Base-by-base conservation (phyloP, 2,113 vertebrate genomes). In the Mandrillus leucophaeus region DNA sequence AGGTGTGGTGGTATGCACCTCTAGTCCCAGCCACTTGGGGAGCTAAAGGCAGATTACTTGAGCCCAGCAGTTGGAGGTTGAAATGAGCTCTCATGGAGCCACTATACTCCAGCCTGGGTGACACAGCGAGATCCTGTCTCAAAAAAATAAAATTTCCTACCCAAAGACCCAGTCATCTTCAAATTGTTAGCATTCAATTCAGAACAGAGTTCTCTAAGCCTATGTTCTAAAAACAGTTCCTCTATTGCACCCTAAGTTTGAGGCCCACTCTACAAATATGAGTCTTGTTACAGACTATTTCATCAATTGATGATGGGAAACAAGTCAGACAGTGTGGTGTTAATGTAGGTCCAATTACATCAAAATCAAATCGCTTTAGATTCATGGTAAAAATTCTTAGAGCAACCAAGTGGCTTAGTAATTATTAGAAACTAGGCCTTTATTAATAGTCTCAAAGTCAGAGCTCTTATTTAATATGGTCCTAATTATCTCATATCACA, bases 311-410 rank as follows among this genome's bases (percentile, higher is more conserved):
- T 35, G 48, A 95, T 23, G 12, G 48, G 43, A 92, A 93, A 35
- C 61, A 94, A 78, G 25, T 85, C 75, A 92, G 13, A 91, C 10
- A 57, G 10, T 38, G 2, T 40, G 82, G 52, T 78, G 27, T 88
- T 81, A 90, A 94, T 32, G 8, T 20, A 94, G 57, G 73, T 91
- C 80, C 86, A 52, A 97, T 81, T 85, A 95, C 2, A 92, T 35
- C 43, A 96, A 96, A 98, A 88, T 61, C 40, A 93, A 89, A 95
- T n/a, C 43, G 32, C 52, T 88, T 82, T 66, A 89, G 59, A 86
- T 89, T 93, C 95, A 93, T 35, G 25, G 59, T 96, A 61, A 95
- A 94, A 95, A 97, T 91, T 93, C 50, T 88, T 94, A 72, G 8
- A 93, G 40, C 59, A 93, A 98, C 23, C 70, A 86, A 94, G 59